Base-by-base conservation (phyloP, 2,797 vertebrate genomes). In the Brotula barbata region DNA sequence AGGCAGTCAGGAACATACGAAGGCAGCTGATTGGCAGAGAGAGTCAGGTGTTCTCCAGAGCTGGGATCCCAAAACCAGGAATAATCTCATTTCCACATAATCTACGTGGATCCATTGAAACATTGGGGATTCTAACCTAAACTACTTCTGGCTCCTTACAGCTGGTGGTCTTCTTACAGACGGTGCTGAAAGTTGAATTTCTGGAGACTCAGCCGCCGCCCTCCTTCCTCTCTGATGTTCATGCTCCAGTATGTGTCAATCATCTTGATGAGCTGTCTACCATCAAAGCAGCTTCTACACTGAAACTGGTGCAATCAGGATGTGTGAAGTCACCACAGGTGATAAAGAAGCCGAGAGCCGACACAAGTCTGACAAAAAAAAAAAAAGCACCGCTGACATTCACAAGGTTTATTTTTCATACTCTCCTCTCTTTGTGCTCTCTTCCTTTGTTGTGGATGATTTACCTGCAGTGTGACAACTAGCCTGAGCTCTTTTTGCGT, bases 321-420 rank as follows among this genome's bases (percentile, higher is more conserved):
- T 33, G 17, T 43, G 37, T 48, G 45, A 58, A 52, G 46, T 11
- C 37, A 23, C 9, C 6, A 45, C 36, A 64, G 31, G 56, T 36
- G 39, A 31, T 34, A 34, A 40, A 61, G 33, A 36, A 55, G 39
- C 64, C 59, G 17, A 14, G 1, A 37, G 3, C 36, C 3, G 36
- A 33, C 36, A 6, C 15, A 6, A n/a, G n/a, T n/a, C n/a, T n/a
- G n/a, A n/a, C n/a, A n/a, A n/a, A n/a, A n/a, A n/a, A n/a, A 68
- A 34, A 52, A 57, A 62, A 48, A 48, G 5, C 39, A 22, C 54
- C 2, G 16, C 5, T 58, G 41, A 58, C 23, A 40, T 68, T 59
- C 19, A 56, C 20, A 54, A 21, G 11, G 39, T 36, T 25, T 51
- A 23, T 53, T 13, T 31, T 2, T 25, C 17, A 13, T 16, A 19